These are phyloP conservation scores for Lasioglossum vierecki DNA, from an alignment of 2,888 invertebrate genomes.

Conservation along the genomic window DNA sequence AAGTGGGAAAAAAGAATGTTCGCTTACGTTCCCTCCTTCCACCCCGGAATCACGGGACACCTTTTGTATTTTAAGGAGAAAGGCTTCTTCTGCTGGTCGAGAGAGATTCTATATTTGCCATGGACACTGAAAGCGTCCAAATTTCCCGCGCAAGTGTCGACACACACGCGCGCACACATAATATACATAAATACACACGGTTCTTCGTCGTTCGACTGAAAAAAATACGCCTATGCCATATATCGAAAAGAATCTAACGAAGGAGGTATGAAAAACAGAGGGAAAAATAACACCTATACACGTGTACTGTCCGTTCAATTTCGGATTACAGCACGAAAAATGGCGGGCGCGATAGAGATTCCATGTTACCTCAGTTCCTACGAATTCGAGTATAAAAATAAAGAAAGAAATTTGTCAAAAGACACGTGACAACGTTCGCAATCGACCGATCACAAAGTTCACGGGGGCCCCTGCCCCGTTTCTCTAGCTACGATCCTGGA, in stretches of 20 bases:
- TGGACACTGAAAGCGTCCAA: slow-evolving; percentile 18
- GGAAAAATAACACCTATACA: slow-evolving; percentile 13
- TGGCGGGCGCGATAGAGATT: neutral
- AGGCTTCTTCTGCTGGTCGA: slow-evolving; percentile 52
- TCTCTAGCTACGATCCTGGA: neutral
- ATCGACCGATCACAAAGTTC: neutral
- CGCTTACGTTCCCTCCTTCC: slow-evolving; percentile 55
- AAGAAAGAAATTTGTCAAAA: neutral
- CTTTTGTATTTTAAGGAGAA: slow-evolving; percentile 40
- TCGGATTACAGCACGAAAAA: neutral
- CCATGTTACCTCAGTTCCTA: neutral
- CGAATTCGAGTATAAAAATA: neutral
- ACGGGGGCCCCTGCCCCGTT: neutral
- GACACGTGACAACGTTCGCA: neutral
- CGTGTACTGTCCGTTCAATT: slow-evolving; percentile 50
- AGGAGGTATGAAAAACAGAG: slow-evolving; percentile 20
- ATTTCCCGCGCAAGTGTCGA: slow-evolving; percentile 35
- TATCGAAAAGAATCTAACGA: slow-evolving; percentile 57
- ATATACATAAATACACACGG: slow-evolving; percentile 12
- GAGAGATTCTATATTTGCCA: slow-evolving; percentile 56
- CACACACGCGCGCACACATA: slow-evolving; percentile 46
- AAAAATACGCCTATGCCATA: slow-evolving; percentile 72
- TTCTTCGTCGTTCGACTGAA: slow-evolving; percentile 54
- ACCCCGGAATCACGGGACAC: slow-evolving; percentile 38
- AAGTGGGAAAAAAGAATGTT: neutral